These are phyloP conservation scores for Drosophila suzukii DNA, from an alignment of 1,140 invertebrate species.

Conservation along the genomic window DNA sequence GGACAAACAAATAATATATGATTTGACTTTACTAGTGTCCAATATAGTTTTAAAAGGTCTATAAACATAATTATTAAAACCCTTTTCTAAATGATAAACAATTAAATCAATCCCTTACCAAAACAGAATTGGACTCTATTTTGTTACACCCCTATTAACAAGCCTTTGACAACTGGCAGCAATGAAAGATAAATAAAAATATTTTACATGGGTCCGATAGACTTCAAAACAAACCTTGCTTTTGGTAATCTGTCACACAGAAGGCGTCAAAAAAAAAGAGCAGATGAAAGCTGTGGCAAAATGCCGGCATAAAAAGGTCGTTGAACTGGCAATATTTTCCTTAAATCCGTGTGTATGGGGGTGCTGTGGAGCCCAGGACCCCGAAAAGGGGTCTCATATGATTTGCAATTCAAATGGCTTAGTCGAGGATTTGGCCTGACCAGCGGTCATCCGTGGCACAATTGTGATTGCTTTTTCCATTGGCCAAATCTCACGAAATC, in stretches of 20 bases:
- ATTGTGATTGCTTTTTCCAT: conserved; percentile 46
- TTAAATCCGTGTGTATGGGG: conserved; percentile 8
- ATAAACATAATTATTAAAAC: not conserved
- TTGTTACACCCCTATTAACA: conserved; percentile 18
- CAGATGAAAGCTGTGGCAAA: conserved; percentile 42
- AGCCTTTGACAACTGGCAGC: conserved; percentile 25
- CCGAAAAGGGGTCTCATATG: conserved; percentile 39
- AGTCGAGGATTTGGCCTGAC: conserved; percentile 37
- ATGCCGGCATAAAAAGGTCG: conserved; percentile 50
- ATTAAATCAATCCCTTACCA: not conserved
- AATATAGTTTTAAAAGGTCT: too few species aligned
- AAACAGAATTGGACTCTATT: not conserved
- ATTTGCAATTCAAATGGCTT: conserved; percentile 70
- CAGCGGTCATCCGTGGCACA: conserved; percentile 37
- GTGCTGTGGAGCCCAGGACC: conserved; percentile 1
- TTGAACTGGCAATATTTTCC: conserved; percentile 48
- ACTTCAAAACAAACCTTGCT: conserved; percentile 29
- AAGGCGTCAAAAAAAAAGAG: conserved; percentile 10
- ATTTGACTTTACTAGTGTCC: too few species aligned
- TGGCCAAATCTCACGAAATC: conserved; percentile 9
- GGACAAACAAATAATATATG: too few species aligned
- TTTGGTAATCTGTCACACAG: conserved; percentile 57
- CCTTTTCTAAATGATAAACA: not conserved
- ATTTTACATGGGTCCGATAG: conserved; percentile 36
- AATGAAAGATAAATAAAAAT: conserved; percentile 58